Percentiles rank a stretch among this genome's conserved stretches.
Evolutionary conservation across 2,113 vertebrate species (phyloP).

Genomic region (Calonectris borealis): DNA sequence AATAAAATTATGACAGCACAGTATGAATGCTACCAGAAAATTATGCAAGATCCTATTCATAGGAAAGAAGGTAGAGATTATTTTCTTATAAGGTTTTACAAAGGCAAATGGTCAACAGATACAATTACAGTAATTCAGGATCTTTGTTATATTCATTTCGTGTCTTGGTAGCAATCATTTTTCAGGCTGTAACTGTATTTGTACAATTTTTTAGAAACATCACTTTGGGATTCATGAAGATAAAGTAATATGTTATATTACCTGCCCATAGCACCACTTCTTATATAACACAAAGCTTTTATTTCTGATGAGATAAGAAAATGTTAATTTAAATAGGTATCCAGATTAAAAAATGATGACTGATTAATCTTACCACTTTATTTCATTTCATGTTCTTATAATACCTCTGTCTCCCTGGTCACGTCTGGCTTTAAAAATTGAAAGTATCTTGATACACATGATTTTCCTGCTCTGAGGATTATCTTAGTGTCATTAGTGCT

Average conservation of each 20-base stretch:
- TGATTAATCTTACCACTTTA: neutral
- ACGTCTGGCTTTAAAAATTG: neutral
- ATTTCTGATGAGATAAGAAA: neutral
- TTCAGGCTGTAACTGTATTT: neutral
- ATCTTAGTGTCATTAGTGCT: neutral
- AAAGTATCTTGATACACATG: neutral
- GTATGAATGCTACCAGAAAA: constrained; percentile 97
- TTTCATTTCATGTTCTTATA: neutral
- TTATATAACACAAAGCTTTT: neutral
- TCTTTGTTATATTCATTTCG: neutral
- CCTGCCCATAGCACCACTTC: neutral
- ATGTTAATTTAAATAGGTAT: neutral
- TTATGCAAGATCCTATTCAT: constrained; percentile 82
- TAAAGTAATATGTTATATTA: neutral
- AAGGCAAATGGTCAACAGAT: neutral
- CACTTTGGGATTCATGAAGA: neutral
- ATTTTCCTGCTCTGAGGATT: neutral
- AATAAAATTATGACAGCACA: constrained; percentile 96
- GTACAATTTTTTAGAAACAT: neutral
- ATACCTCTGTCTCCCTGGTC: neutral
- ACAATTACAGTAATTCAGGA: neutral
- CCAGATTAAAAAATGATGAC: neutral
- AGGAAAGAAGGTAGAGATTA: constrained; percentile 69
- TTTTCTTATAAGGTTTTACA: neutral
- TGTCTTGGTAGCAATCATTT: neutral